Percentiles rank a stretch among this genome's conserved stretches.
These are phyloP conservation scores for Florisuga fusca DNA, from an alignment of 2,797 vertebrate genomes.

Conservation along the genomic window DNA sequence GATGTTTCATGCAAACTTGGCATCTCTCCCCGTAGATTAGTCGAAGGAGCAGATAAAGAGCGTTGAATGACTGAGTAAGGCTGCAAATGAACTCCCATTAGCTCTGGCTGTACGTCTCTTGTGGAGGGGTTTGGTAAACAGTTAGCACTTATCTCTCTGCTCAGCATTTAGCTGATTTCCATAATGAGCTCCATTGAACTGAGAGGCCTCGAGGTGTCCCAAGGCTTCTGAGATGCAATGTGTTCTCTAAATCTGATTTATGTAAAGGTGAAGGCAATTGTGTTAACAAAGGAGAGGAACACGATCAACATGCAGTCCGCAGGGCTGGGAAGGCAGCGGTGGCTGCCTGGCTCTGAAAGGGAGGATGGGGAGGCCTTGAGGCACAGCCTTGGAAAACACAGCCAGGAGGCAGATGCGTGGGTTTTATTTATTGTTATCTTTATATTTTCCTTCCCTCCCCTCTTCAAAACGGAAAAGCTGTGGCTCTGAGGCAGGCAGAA, in stretches of 20 bases:
- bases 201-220: constrained; percentile 76
- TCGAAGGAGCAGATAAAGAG: constrained; percentile 66
- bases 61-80: constrained; percentile 59
- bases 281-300: constrained; percentile 60
- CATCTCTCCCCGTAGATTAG: constrained; percentile 46
- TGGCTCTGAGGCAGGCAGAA: neutral
- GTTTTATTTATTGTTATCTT: neutral
- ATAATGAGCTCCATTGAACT: constrained; percentile 81
- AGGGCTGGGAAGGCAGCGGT: neutral
- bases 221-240: constrained; percentile 57
- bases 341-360: neutral
- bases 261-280: constrained; percentile 68
- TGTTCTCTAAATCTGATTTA: constrained; percentile 76
- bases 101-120: constrained; percentile 46
- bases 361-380: neutral
- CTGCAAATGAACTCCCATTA: constrained; percentile 74
- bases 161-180: constrained; percentile 81
- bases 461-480: neutral
- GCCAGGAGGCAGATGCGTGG: neutral
- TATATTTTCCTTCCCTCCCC: neutral
- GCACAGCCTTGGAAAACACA: constrained; percentile 4
- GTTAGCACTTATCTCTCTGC: constrained; percentile 74
- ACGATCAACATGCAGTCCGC: neutral
- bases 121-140: constrained; percentile 72
- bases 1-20: neutral